Evolutionary conservation across 2,113 vertebrate species (phyloP).

Genomic region (Leptobrachium ailaonicum): DNA sequence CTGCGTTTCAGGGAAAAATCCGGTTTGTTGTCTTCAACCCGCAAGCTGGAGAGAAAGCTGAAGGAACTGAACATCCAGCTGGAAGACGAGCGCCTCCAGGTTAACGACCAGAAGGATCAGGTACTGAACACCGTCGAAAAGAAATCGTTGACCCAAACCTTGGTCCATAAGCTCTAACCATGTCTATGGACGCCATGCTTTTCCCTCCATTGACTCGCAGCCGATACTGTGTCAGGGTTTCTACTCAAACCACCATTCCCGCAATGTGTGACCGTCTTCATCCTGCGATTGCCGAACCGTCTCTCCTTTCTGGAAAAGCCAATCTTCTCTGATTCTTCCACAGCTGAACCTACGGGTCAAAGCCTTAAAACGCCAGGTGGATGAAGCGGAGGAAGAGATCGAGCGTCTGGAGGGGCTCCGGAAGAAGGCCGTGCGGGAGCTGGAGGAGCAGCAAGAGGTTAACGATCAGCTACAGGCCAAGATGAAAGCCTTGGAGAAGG

Average conservation of each 20-base stretch:
- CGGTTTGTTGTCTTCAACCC: conserved; percentile 74
- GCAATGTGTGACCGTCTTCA: no score
- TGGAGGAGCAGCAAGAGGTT: conserved; percentile 89
- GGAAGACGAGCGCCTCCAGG: conserved; percentile 85
- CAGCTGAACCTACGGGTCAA: conserved; percentile 88
- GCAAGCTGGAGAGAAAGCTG: conserved; percentile 87
- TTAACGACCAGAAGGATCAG: conserved; percentile 89
- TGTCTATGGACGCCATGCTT: not conserved
- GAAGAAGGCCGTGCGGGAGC: conserved; percentile 85
- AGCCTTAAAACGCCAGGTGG: conserved; percentile 90
- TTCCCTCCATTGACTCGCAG: no score
- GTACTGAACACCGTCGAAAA: conserved; percentile 55
- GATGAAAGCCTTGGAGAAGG: conserved; percentile 82
- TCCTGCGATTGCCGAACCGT: no score
- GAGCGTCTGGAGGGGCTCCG: conserved; percentile 81
- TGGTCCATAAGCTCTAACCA: no score
- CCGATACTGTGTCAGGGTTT: no score
- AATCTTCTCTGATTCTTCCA: not conserved
- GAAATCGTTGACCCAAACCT: no score
- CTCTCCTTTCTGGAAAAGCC: no score
- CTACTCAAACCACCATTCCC: no score
- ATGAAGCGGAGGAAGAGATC: conserved; percentile 88
- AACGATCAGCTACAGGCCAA: conserved; percentile 84
- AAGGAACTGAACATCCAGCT: conserved; percentile 88
- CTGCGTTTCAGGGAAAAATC: conserved; percentile 76